A percentile compares a stretch with the other conserved stretches of the same genome.
phyloP scores from a whole-genome alignment of 2,888 invertebrate species.

The Athetis lepigone region DNA sequence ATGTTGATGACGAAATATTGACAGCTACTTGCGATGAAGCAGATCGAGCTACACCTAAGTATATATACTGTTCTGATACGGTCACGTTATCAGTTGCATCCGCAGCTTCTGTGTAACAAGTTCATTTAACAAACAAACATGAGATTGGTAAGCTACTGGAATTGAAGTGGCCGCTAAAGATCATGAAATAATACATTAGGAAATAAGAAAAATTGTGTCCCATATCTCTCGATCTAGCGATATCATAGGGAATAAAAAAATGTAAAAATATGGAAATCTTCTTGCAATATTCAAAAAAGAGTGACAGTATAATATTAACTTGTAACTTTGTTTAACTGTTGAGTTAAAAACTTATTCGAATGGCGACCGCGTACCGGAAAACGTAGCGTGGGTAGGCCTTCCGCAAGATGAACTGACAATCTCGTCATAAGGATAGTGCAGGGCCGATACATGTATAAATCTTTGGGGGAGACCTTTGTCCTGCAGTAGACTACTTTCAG shows the following conservation, averaged over 20 bases:
- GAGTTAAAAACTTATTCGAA: not conserved
- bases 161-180: not conserved
- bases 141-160: conserved; percentile 76
- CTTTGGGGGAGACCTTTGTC: no score
- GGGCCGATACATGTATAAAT: no score
- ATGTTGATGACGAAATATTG: conserved; percentile 79
- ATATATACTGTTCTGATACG: conserved; percentile 82
- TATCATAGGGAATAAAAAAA: not conserved
- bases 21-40: conserved; percentile 78
- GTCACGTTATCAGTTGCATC: conserved; percentile 80
- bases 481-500: no score
- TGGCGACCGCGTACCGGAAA: no score
- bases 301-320: not conserved
- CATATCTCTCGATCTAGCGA: not conserved
- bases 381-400: no score
- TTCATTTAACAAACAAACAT: conserved; percentile 65
- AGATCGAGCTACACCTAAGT: conserved; percentile 78
- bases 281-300: not conserved
- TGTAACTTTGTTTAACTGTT: not conserved
- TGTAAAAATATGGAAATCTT: not conserved
- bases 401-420: no score
- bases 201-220: no score
- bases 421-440: no score
- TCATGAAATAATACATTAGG: not conserved
- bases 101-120: conserved; percentile 70